Conservation (phyloP, 2,113 vertebrate genomes). For the Phalacrocorax pelagicus region DNA sequence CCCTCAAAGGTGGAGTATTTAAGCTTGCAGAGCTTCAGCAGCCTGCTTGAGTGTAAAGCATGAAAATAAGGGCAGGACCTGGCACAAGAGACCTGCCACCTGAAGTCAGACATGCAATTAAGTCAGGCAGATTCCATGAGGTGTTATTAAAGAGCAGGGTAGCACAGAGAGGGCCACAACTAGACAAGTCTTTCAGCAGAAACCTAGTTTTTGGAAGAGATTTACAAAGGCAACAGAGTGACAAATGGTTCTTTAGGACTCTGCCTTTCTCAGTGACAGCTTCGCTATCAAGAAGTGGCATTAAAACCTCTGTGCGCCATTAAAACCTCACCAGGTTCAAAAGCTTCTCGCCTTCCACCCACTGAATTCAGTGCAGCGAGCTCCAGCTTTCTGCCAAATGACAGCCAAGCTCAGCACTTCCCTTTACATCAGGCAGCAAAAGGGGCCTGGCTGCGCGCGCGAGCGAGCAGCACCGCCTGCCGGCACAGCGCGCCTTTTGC, state of each 20-base stretch:
- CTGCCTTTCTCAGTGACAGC: not conserved
- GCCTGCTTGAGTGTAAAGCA: not conserved
- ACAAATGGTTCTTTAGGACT: not conserved
- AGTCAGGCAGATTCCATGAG: not conserved
- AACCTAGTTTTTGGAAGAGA: not conserved
- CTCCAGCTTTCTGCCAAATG: not conserved
- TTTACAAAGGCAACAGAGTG: not conserved
- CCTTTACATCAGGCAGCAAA: not conserved
- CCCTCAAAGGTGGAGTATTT: not conserved
- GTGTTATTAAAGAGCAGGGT: not conserved
- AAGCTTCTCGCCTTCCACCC: not conserved
- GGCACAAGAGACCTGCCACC: not conserved
- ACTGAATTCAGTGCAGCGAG: fast-evolving
- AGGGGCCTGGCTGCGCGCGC: not conserved
- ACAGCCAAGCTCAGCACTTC: not conserved
- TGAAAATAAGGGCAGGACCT: not conserved
- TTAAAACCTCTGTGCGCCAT: not conserved
- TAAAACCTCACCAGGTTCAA: not conserved
- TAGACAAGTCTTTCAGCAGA: not conserved
- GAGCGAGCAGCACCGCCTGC: conserved; percentile 44
- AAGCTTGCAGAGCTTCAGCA: not conserved
- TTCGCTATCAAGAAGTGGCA: not conserved
- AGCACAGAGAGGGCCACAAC: not conserved
- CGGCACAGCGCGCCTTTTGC: not conserved
- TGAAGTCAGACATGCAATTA: not conserved